Conservation (phyloP, 2,888 invertebrate genomes). For the Cantharis flavilabris region DNA sequence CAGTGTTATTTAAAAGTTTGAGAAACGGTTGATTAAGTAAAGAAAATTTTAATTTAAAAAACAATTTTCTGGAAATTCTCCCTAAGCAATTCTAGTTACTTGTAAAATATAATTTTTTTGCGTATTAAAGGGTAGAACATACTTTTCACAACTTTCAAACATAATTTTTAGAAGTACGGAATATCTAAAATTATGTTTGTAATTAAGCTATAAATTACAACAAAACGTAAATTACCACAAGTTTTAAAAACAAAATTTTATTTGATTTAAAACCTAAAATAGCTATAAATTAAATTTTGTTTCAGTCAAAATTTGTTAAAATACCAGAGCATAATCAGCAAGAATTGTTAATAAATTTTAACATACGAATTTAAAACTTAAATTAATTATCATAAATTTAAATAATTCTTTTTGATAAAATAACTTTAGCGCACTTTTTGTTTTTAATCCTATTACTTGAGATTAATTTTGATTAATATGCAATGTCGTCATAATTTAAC, state of each 20-base stretch:
- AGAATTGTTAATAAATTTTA: background rate
- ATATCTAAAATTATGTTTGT: background rate
- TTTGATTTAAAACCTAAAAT: background rate
- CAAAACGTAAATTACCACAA: background rate
- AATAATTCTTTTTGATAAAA: background rate
- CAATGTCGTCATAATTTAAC: slow-evolving; percentile 2
- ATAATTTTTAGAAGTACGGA: background rate
- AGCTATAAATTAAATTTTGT: background rate
- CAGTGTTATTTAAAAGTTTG: background rate
- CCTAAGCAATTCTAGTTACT: background rate
- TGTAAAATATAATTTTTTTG: background rate
- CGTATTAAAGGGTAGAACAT: no score
- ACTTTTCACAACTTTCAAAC: background rate
- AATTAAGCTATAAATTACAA: background rate
- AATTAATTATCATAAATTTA: background rate
- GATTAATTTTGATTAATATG: slow-evolving; percentile 8
- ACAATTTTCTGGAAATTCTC: background rate
- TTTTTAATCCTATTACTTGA: background rate
- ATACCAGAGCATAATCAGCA: background rate
- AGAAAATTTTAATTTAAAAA: background rate
- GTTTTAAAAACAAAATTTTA: background rate
- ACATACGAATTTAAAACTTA: background rate
- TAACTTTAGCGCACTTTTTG: background rate
- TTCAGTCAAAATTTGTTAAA: background rate
- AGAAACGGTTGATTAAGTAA: background rate